phyloP scores from a whole-genome alignment of 2,797 vertebrate genomes.

The Carcharodon carcharias region DNA sequence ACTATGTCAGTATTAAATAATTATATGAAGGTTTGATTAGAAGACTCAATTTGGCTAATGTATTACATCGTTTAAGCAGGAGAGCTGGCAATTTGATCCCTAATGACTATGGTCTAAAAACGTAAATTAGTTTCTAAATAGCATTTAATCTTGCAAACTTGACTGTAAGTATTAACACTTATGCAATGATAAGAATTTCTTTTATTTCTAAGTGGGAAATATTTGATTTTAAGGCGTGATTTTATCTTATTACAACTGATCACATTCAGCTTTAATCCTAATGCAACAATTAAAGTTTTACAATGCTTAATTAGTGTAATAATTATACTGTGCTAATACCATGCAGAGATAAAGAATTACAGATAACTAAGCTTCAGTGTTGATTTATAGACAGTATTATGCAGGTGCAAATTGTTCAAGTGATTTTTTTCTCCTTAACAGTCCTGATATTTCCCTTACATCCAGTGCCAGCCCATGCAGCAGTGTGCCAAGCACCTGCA shows the following conservation, averaged over 20 bases:
- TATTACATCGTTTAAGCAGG: neutral
- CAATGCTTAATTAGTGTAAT: neutral
- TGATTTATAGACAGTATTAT: neutral
- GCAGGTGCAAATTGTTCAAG: neutral
- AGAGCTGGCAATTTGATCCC: neutral
- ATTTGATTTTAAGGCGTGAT: neutral
- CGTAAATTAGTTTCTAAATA: neutral
- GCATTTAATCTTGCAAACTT: neutral
- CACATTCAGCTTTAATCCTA: neutral
- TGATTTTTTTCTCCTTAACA: neutral
- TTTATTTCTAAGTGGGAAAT: neutral
- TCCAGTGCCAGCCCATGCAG: too few relatives aligned
- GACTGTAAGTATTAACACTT: neutral
- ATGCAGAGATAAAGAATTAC: neutral
- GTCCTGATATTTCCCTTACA: neutral
- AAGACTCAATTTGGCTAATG: neutral
- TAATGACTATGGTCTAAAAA: slow-evolving; percentile 5
- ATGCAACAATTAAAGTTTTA: neutral
- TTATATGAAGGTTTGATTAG: neutral
- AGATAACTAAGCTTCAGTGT: neutral
- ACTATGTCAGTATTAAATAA: neutral
- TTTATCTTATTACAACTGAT: neutral
- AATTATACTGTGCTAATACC: neutral
- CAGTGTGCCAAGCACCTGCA: neutral
- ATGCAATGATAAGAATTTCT: neutral